Evolutionary conservation across 2,888 invertebrate genomes (phyloP).

Genomic region (Zhuqinia jingwanae): DNA sequence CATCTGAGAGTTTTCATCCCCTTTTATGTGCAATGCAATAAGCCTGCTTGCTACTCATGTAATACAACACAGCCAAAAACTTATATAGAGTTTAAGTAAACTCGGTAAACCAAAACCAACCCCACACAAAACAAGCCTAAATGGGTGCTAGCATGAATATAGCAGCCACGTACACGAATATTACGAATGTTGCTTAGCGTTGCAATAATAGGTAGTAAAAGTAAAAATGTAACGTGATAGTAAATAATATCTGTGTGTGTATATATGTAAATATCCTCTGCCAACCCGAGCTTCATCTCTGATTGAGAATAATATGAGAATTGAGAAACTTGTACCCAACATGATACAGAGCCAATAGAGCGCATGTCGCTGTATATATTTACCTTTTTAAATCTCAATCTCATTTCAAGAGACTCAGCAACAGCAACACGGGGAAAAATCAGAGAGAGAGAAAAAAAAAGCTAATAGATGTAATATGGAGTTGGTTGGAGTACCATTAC

Average conservation of each 20-base stretch:
- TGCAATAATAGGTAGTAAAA: conserved; percentile 16
- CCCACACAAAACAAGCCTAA: no score
- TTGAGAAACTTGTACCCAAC: not conserved
- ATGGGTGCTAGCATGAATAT: no score
- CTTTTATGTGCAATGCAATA: not conserved
- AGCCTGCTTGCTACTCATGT: not conserved
- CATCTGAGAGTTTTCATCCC: conserved; percentile 33
- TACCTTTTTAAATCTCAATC: not conserved
- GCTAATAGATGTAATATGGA: no score
- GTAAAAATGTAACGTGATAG: not conserved
- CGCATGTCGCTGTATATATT: no score
- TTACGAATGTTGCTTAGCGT: no score
- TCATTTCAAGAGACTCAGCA: conserved; percentile 10
- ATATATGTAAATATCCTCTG: conserved; percentile 20
- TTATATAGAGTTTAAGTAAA: no score
- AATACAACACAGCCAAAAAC: no score
- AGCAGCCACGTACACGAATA: no score
- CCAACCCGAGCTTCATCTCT: conserved; percentile 7
- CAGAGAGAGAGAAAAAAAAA: not conserved
- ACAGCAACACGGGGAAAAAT: not conserved
- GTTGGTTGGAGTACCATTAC: no score
- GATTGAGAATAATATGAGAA: not conserved
- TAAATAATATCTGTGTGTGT: not conserved
- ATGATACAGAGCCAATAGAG: not conserved
- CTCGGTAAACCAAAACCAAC: not conserved